Conservation (phyloP, 2,888 invertebrate genomes). For the Ophion ellenae region DNA sequence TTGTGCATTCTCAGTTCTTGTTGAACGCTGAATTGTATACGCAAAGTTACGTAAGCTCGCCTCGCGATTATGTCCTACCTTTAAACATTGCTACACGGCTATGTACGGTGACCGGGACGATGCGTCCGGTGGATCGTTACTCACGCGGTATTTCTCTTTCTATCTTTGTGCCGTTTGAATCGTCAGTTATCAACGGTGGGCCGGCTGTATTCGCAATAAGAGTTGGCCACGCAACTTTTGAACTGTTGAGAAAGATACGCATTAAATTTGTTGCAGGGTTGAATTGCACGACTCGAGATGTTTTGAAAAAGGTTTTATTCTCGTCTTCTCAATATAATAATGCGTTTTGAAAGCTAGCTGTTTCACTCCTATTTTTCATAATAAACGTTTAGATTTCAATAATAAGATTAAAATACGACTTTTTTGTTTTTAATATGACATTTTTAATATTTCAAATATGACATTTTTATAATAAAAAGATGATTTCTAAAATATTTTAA, state of each 20-base stretch:
- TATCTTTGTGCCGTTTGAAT: not conserved
- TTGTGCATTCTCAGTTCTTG: slow-evolving; percentile 26
- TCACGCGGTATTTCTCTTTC: not conserved
- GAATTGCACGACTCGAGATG: not conserved
- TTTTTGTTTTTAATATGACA: too few relatives aligned
- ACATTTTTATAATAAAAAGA: too few relatives aligned
- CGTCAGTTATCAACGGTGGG: not conserved
- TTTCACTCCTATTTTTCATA: not conserved
- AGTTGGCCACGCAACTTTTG: not conserved
- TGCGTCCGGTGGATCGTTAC: not conserved
- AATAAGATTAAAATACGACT: not conserved
- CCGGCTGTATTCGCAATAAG: not conserved
- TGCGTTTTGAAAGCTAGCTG: not conserved
- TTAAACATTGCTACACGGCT: slow-evolving; percentile 7
- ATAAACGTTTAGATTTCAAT: not conserved
- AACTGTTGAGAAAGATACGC: not conserved
- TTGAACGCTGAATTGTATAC: slow-evolving; percentile 46
- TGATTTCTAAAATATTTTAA: too few relatives aligned
- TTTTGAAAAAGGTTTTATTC: not conserved
- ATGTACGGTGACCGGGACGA: slow-evolving; percentile 20
- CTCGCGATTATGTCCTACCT: slow-evolving; percentile 28
- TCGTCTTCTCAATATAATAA: not conserved
- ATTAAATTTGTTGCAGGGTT: not conserved
- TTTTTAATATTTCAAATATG: too few relatives aligned
- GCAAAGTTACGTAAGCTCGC: slow-evolving; percentile 60